Base-by-base conservation (phyloP, 1,140 invertebrate species). In the Drosophila repletoides region DNA sequence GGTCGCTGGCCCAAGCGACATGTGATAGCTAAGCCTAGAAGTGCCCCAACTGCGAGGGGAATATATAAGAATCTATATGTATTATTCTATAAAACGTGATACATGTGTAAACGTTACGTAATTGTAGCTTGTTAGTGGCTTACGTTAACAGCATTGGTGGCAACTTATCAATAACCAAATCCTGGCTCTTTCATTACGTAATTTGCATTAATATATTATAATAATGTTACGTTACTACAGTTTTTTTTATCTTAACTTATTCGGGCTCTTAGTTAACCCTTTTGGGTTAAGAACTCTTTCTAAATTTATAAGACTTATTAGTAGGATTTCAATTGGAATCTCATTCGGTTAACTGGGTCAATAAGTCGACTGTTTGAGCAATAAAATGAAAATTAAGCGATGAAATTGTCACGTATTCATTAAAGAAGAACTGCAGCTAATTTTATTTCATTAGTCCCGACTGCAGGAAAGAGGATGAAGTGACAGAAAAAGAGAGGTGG, bases 1-100 rank as follows among this genome's bases (percentile, higher is more conserved):
- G 51, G 29, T 56, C 60, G 56, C 29, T 64, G 60, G 60, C 51
- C 60, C 61, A 65, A 58, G 48, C 17, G 41, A 29, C 5, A 45
- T 41, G 9, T 41, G 15, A 10, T 36, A 22, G 45, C 29, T 17
- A 48, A 48, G 10, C n/a, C n/a, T n/a, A n/a, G n/a, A n/a, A n/a
- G n/a, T n/a, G n/a, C n/a, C n/a, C n/a, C n/a, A n/a, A n/a, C n/a
- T 24, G 21, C n/a, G 10, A 43, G 21, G 40, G 7, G 2, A 40
- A 40, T 19, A 19, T 3, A 40, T 19, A 6, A 40, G 21, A 40
- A 17, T 19, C 17, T 5, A 40, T 14, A 36, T n/a, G n/a, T n/a
- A 36, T 7, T 1, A 40, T 9, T 40, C 15, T 40, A 40, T 14
- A 9, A 19, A 9, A 19, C 19, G 15, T 40, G 36, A 40, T 45